Evolutionary conservation across 2,797 vertebrate genomes (phyloP).

Genomic region (Helostoma temminkii): DNA sequence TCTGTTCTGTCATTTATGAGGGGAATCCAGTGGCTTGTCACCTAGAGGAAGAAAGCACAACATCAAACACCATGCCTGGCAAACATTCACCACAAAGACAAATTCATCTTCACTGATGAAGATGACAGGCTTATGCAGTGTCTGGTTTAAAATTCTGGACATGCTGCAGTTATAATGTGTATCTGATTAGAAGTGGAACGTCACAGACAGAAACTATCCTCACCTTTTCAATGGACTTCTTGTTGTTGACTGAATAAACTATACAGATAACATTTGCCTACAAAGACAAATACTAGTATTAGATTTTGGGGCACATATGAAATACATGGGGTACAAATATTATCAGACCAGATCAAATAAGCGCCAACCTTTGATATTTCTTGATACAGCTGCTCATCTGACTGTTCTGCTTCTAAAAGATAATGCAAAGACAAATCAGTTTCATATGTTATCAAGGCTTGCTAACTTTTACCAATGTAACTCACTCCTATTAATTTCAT

Average conservation of each 20-base stretch:
- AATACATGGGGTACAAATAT: too few relatives aligned
- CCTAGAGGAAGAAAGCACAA: slow-evolving; percentile 78
- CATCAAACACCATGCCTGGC: slow-evolving; percentile 25
- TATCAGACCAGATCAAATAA: neutral
- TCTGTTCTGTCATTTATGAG: slow-evolving; percentile 98
- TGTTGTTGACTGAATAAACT: slow-evolving; percentile 88
- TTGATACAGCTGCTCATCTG: slow-evolving; percentile 94
- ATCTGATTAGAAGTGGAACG: neutral
- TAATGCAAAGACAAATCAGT: slow-evolving; percentile 21
- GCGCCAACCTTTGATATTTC: slow-evolving; percentile 95
- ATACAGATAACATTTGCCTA: slow-evolving; percentile 89
- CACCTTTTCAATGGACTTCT: slow-evolving; percentile 89
- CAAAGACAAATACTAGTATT: slow-evolving; percentile 21
- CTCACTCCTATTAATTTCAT: neutral
- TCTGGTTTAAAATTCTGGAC: slow-evolving; percentile 1
- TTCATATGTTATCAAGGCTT: neutral
- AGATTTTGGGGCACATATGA: neutral
- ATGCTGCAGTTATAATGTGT: neutral
- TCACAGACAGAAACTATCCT: slow-evolving; percentile 5
- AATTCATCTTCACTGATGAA: neutral
- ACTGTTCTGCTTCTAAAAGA: slow-evolving; percentile 93
- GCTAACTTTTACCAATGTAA: neutral
- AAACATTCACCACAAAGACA: neutral
- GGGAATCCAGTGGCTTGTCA: slow-evolving; percentile 99
- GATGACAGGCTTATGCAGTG: neutral